Conservation (phyloP, 2,888 invertebrate species). For the Brachyptera risi region DNA sequence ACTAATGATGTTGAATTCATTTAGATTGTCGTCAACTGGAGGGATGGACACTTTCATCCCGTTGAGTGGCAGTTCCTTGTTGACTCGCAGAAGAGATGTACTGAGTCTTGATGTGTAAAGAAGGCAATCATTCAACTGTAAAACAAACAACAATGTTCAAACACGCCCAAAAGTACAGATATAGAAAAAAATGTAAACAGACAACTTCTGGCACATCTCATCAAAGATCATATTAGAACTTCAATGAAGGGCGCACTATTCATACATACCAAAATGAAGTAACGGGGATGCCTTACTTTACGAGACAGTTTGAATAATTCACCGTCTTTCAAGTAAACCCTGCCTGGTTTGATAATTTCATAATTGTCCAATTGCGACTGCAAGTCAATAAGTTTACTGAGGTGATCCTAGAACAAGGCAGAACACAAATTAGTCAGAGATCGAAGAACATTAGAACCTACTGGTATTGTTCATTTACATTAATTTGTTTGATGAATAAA, state of each 20-base stretch:
- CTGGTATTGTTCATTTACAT: too few relatives aligned
- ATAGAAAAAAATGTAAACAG: neutral
- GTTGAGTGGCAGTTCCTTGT: constrained; percentile 50
- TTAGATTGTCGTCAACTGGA: constrained; percentile 47
- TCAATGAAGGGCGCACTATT: neutral
- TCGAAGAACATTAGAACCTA: too few relatives aligned
- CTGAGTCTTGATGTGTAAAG: constrained; percentile 43
- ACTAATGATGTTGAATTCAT: constrained; percentile 54
- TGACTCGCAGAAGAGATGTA: constrained; percentile 42
- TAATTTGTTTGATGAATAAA: too few relatives aligned
- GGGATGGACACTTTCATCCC: constrained; percentile 50
- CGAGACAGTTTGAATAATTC: constrained; percentile 60
- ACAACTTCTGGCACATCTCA: too few relatives aligned
- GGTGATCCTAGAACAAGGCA: constrained; percentile 45
- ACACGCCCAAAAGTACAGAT: constrained; percentile 58
- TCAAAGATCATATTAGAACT: neutral
- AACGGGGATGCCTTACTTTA: constrained; percentile 58
- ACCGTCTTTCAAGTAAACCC: constrained; percentile 58
- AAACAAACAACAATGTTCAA: too few relatives aligned
- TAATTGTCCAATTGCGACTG: constrained; percentile 47
- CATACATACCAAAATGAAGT: constrained; percentile 56
- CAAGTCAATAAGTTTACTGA: constrained; percentile 50
- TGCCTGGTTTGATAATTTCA: constrained; percentile 51
- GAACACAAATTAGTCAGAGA: constrained; percentile 20
- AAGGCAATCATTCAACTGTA: constrained; percentile 48